Percentiles rank a stretch among this genome's conserved stretches.
Conservation (phyloP, 2,888 invertebrate genomes). For the Leptura quadrifasciata region DNA sequence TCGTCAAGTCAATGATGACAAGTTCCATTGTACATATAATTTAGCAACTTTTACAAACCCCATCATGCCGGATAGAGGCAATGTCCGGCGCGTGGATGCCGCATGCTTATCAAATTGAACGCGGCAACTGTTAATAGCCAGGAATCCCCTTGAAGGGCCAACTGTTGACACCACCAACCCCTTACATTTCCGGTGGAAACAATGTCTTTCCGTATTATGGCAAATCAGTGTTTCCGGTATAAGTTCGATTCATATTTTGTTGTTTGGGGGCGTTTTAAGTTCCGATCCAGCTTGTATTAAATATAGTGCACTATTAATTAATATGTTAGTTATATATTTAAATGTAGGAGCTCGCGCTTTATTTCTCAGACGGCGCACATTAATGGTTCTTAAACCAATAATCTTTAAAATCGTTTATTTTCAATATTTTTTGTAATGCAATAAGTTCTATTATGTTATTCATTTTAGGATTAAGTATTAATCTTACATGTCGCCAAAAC, state of each 20-base stretch:
- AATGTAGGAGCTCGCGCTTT: too few relatives aligned
- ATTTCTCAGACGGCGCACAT: too few relatives aligned
- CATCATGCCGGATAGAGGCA: constrained; percentile 53
- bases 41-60: constrained; percentile 18
- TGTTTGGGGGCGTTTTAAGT: constrained; percentile 17
- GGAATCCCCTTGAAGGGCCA: constrained; percentile 64
- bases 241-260: constrained; percentile 31
- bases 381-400: too few relatives aligned
- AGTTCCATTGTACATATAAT: background rate
- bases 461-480: too few relatives aligned
- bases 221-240: constrained; percentile 64
- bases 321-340: background rate
- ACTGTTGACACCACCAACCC: constrained; percentile 69
- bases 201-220: constrained; percentile 62
- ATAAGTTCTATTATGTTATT: too few relatives aligned
- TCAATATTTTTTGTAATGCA: too few relatives aligned
- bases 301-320: background rate
- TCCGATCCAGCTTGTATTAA: background rate
- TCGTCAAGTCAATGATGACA: background rate
- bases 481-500: too few relatives aligned
- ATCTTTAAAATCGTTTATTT: too few relatives aligned
- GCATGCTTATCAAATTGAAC: constrained; percentile 47
- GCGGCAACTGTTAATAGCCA: constrained; percentile 66
- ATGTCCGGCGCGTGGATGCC: constrained; percentile 58
- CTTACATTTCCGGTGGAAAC: constrained; percentile 63